Percentiles rank a stretch among this genome's conserved stretches.
Conservation (phyloP, 2,113 vertebrate species). For the Symphodus melops region DNA sequence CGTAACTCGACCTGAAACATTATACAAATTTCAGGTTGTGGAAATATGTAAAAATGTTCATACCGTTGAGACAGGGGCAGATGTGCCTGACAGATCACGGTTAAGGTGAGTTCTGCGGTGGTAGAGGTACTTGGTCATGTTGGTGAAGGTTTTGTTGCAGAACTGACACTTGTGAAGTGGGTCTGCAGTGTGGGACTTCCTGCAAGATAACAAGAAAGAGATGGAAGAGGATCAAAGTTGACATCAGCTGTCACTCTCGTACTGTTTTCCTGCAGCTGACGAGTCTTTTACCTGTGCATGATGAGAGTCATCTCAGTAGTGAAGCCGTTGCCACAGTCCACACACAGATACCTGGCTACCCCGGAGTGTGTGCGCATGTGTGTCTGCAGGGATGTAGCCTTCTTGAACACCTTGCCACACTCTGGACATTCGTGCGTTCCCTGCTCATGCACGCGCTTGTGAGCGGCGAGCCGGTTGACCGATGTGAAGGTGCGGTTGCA, state of each 20-base stretch:
- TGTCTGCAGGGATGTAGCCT: slow-evolving; percentile 87
- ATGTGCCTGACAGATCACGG: slow-evolving; percentile 54
- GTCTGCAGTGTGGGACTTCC: slow-evolving; percentile 89
- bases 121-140: slow-evolving; percentile 96
- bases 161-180: slow-evolving; percentile 90
- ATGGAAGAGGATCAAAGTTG: no score
- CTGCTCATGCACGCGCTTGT: slow-evolving; percentile 87
- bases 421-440: slow-evolving; percentile 88
- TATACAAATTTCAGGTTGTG: not conserved
- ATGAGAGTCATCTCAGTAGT: slow-evolving; percentile 91
- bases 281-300: slow-evolving; percentile 83
- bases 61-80: slow-evolving; percentile 51
- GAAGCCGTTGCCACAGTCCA: slow-evolving; percentile 91
- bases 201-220: slow-evolving; percentile 45
- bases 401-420: slow-evolving; percentile 92
- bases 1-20: not conserved
- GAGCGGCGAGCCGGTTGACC: slow-evolving; percentile 87
- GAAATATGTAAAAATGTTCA: not conserved
- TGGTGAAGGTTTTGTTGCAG: slow-evolving; percentile 92
- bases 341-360: slow-evolving; percentile 89
- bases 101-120: slow-evolving; percentile 89
- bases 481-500: slow-evolving; percentile 88
- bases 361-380: slow-evolving; percentile 90
- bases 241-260: not conserved
- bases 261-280: not conserved